phyloP scores from a whole-genome alignment of 2,888 invertebrate genomes.

The Tenthredo distinguenda region DNA sequence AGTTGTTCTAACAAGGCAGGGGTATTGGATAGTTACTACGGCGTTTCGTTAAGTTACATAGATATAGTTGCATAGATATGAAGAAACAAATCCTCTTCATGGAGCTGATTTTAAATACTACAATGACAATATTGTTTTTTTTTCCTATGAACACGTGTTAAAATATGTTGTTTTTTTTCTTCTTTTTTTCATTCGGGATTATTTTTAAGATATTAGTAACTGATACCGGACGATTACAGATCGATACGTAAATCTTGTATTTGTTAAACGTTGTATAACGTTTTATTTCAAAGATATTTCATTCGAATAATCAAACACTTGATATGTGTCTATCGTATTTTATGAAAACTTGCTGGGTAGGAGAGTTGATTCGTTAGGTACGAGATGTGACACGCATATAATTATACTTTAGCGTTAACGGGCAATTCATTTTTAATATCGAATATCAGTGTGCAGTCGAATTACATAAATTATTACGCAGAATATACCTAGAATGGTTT shows the following conservation, averaged over 20 bases:
- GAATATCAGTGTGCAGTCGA: background rate
- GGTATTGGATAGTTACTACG: conserved; percentile 14
- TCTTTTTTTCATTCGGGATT: background rate
- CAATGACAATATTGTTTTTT: background rate
- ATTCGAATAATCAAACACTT: background rate
- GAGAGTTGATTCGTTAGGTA: background rate
- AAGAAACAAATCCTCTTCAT: background rate
- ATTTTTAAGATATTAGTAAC: background rate
- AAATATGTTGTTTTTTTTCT: background rate
- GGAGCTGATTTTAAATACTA: background rate
- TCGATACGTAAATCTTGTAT: background rate
- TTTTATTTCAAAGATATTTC: background rate
- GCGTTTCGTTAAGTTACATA: conserved; percentile 4
- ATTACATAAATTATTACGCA: background rate
- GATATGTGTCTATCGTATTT: background rate
- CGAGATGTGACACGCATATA: background rate
- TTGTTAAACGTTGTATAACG: background rate
- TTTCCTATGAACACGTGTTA: background rate
- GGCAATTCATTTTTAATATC: background rate
- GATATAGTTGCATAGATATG: background rate
- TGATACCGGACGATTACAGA: background rate
- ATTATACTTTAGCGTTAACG: background rate
- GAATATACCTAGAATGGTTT: background rate
- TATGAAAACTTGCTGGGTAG: background rate
- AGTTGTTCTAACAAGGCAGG: background rate